Conservation (phyloP, 23 tunicate species). For the Ascidia mentula region DNA sequence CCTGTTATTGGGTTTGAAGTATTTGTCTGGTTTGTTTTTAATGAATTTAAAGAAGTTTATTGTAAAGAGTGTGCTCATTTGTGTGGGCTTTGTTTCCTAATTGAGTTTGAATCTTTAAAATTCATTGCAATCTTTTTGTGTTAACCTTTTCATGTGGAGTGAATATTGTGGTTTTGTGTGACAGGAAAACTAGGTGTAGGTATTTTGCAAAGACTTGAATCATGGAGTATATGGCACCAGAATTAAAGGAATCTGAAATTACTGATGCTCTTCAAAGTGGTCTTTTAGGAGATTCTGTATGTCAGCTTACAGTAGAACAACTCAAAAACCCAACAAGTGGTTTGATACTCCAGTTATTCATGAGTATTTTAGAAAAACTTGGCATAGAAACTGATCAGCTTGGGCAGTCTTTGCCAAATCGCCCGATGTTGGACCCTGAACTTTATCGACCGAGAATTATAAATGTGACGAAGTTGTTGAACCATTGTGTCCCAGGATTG, state of each 20-base stretch:
- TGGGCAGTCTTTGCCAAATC: slow-evolving; percentile 26
- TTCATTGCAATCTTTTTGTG: background rate
- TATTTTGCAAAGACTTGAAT: background rate
- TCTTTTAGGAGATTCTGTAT: slow-evolving; percentile 31
- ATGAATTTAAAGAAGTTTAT: too few species aligned
- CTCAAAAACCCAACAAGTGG: slow-evolving; percentile 33
- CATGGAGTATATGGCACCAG: slow-evolving; percentile 32
- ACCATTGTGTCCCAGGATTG: slow-evolving; percentile 21
- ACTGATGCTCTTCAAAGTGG: slow-evolving; percentile 25
- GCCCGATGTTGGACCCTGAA: slow-evolving; percentile 12
- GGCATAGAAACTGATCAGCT: slow-evolving; percentile 45
- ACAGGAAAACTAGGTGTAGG: background rate
- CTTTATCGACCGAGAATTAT: slow-evolving; percentile 8
- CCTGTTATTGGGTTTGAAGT: too few species aligned
- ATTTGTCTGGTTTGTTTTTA: too few species aligned
- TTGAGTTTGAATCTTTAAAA: too few species aligned
- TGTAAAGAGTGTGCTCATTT: too few species aligned
- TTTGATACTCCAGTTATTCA: slow-evolving; percentile 35
- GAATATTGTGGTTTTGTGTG: background rate
- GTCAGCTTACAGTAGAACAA: slow-evolving; percentile 46
- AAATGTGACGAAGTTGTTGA: slow-evolving; percentile 19
- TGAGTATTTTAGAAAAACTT: slow-evolving; percentile 43
- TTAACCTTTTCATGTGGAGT: background rate
- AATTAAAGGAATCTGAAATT: slow-evolving; percentile 24
- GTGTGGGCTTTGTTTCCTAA: too few species aligned